phyloP scores from a whole-genome alignment of 2,797 vertebrate genomes.

The Tachyglossus aculeatus region DNA sequence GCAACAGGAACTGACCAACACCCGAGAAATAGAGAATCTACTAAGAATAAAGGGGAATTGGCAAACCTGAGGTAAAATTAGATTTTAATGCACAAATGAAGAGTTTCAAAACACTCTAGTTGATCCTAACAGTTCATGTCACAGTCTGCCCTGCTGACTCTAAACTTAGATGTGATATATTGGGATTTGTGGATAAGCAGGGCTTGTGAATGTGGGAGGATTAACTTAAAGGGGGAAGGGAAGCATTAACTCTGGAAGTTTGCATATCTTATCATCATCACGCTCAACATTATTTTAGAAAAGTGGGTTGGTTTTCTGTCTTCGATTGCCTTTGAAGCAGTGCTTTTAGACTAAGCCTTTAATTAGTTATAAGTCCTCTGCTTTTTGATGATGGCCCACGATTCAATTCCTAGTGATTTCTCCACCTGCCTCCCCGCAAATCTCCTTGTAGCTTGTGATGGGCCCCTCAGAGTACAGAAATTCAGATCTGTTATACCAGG shows the following conservation, averaged over 20 bases:
- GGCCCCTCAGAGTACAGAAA: neutral
- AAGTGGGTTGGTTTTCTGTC: neutral
- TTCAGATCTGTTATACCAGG: neutral
- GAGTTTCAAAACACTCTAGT: no score
- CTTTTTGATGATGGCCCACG: no score
- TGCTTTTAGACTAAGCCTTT: constrained; percentile 1
- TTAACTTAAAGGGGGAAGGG: no score
- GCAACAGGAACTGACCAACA: no score
- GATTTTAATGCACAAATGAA: no score
- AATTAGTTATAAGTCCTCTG: neutral
- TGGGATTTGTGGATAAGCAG: neutral
- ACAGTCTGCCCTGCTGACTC: no score
- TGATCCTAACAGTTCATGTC: no score
- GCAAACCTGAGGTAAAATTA: no score
- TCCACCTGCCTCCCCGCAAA: neutral
- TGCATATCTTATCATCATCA: constrained; percentile 12
- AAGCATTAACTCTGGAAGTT: constrained; percentile 20
- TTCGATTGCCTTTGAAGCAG: neutral
- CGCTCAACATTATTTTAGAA: neutral
- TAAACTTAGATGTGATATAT: neutral
- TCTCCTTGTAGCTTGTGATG: neutral
- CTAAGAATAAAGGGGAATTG: no score
- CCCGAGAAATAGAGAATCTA: no score
- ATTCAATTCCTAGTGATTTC: neutral
- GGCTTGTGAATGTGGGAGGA: neutral